phyloP scores from a whole-genome alignment of 1,140 invertebrate species.

The Lordiphosa collinella region DNA sequence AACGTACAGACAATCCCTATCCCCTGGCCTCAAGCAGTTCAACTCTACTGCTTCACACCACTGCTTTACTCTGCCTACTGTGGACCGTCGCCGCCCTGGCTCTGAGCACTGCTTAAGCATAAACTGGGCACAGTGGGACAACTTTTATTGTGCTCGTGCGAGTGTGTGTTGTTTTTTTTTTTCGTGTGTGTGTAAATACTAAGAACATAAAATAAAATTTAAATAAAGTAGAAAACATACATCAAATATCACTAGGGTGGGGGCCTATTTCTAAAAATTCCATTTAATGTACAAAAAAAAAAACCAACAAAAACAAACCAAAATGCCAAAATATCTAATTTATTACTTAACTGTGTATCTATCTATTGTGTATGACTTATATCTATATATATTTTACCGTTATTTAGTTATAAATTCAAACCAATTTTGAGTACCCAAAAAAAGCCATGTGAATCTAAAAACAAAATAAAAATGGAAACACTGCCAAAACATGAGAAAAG shows the following conservation, averaged over 20 bases:
- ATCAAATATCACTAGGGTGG: slow-evolving; percentile 4
- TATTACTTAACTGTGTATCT: neutral
- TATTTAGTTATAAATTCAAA: too few species aligned
- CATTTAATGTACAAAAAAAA: slow-evolving; percentile 8
- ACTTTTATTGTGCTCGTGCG: slow-evolving; percentile 3
- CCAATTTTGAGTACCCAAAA: too few species aligned
- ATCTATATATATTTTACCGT: too few species aligned
- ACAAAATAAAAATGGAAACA: neutral
- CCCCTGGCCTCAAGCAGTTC: slow-evolving; percentile 35
- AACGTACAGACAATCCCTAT: slow-evolving; percentile 60
- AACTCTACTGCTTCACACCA: slow-evolving; percentile 23
- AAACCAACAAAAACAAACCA: slow-evolving; percentile 23
- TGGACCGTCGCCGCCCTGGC: slow-evolving; percentile 21
- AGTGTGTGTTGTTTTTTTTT: slow-evolving; percentile 11
- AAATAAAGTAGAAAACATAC: neutral
- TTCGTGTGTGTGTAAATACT: slow-evolving; percentile 38
- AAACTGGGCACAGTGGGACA: slow-evolving; percentile 20
- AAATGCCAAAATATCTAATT: neutral
- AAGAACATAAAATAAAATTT: slow-evolving; percentile 15
- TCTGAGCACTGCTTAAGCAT: slow-evolving; percentile 42
- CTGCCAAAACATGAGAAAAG: slow-evolving; percentile 19
- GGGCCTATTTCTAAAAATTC: slow-evolving; percentile 8
- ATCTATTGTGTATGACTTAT: too few species aligned
- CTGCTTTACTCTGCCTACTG: slow-evolving; percentile 36
- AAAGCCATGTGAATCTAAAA: too few species aligned